Percentiles rank a stretch among this genome's conserved stretches.
phyloP scores from a whole-genome alignment of 1,140 invertebrate genomes.

The Zaprionus ghesquierei region DNA sequence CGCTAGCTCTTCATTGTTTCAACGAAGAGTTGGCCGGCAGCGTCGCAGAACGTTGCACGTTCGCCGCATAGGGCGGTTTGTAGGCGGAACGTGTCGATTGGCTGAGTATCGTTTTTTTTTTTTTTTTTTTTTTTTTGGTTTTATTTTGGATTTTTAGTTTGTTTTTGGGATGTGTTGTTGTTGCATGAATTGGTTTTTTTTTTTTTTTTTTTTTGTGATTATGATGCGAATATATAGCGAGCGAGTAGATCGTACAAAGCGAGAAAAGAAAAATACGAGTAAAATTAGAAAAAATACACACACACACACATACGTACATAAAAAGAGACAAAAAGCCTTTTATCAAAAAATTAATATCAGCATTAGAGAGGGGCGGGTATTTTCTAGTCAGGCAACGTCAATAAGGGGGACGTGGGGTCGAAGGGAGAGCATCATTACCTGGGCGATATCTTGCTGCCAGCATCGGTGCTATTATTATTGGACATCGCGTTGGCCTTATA shows the following conservation, averaged over 20 bases:
- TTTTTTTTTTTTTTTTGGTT: constrained; percentile 7
- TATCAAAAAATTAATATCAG: constrained; percentile 25
- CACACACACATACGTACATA: constrained; percentile 2
- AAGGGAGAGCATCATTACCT: constrained; percentile 83
- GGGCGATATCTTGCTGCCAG: constrained; percentile 85
- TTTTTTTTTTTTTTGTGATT: constrained; percentile 15
- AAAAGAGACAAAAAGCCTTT: constrained; percentile 43
- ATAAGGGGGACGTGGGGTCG: background rate
- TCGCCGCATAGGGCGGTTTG: constrained; percentile 86
- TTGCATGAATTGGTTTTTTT: constrained; percentile 24
- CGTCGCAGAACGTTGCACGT: constrained; percentile 87
- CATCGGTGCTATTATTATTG: constrained; percentile 85
- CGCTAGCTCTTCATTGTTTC: constrained; percentile 52
- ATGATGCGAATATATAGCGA: constrained; percentile 35
- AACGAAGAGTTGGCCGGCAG: constrained; percentile 86
- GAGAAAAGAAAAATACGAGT: constrained; percentile 70
- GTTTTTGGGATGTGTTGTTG: constrained; percentile 28
- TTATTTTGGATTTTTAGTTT: constrained; percentile 38
- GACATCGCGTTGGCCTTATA: constrained; percentile 91
- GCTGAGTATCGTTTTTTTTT: constrained; percentile 43
- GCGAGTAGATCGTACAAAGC: constrained; percentile 34
- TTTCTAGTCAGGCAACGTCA: constrained; percentile 33
- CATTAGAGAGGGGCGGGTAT: constrained; percentile 2
- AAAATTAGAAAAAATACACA: constrained; percentile 46
- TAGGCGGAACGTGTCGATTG: constrained; percentile 88